Evolutionary conservation across 2,888 invertebrate species (phyloP).

Genomic region (Papilio elwesi): DNA sequence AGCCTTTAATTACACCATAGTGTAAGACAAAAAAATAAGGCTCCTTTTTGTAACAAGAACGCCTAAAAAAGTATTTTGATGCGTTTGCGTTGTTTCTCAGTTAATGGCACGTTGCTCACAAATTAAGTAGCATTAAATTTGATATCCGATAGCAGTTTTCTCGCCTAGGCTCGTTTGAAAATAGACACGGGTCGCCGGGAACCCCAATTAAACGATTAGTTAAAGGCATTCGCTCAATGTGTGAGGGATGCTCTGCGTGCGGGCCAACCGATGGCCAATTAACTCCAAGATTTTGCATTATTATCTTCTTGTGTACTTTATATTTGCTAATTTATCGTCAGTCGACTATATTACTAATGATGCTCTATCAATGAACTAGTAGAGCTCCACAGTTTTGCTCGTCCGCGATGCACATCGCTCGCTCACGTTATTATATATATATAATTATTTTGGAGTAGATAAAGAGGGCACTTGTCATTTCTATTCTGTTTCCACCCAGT

Average conservation of each 20-base stretch:
- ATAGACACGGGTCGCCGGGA: slow-evolving; percentile 53
- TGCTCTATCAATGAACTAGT: too few species aligned
- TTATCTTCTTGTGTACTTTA: not conserved
- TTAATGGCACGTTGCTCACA: slow-evolving; percentile 35
- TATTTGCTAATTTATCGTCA: not conserved
- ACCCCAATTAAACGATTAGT: slow-evolving; percentile 67
- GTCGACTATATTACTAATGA: too few species aligned
- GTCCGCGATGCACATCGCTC: too few species aligned
- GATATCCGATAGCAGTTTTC: slow-evolving; percentile 46
- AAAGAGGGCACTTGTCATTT: too few species aligned
- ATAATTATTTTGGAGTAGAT: too few species aligned
- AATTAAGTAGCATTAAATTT: slow-evolving; percentile 49
- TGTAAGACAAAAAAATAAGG: slow-evolving; percentile 9
- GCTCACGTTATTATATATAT: too few species aligned
- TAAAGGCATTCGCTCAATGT: slow-evolving; percentile 54
- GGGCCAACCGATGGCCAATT: slow-evolving; percentile 29
- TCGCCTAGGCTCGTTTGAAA: slow-evolving; percentile 47
- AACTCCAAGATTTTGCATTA: not conserved
- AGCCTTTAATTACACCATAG: slow-evolving; percentile 21
- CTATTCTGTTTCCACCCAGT: too few species aligned
- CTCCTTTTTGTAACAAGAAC: slow-evolving; percentile 5
- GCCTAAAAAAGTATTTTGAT: slow-evolving; percentile 17
- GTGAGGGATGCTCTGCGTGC: slow-evolving; percentile 43
- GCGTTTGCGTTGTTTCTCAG: slow-evolving; percentile 11
- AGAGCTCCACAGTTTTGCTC: too few species aligned